Conservation (phyloP, 1,140 invertebrate genomes). For the Druon quercuslanigerum region DNA sequence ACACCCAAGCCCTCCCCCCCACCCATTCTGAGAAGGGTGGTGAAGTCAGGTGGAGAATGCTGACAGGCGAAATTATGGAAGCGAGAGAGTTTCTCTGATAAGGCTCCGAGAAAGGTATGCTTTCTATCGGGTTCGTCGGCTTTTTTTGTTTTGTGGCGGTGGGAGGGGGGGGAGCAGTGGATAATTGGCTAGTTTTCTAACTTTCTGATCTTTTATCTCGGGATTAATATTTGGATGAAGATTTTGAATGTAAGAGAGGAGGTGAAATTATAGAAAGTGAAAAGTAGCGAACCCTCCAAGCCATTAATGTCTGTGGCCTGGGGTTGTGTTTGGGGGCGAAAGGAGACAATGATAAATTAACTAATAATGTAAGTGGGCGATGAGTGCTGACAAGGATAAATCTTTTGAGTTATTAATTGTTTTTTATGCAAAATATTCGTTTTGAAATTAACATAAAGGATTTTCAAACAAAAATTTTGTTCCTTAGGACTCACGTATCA, state of each 20-base stretch:
- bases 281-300: slow-evolving; percentile 66
- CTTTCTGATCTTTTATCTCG: no score
- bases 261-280: slow-evolving; percentile 72
- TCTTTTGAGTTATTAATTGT: slow-evolving; percentile 10
- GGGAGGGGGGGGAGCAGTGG: no score
- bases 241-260: background rate
- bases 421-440: background rate
- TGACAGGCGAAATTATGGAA: no score
- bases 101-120: no score
- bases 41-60: background rate
- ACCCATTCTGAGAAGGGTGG: background rate
- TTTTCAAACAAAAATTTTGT: background rate
- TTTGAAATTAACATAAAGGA: background rate
- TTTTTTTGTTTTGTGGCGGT: no score
- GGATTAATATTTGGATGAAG: no score
- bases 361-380: slow-evolving; percentile 71
- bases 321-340: slow-evolving; percentile 59
- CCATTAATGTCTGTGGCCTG: slow-evolving; percentile 61
- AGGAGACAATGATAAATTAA: slow-evolving; percentile 70
- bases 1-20: no score
- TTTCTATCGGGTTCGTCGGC: no score
- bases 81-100: no score
- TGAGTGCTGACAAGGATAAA: slow-evolving; percentile 41
- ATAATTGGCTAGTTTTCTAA: no score
- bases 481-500: no score